These are phyloP conservation scores for Protosalanx chinensis DNA, from an alignment of 2,797 vertebrate genomes.

Conservation along the genomic window DNA sequence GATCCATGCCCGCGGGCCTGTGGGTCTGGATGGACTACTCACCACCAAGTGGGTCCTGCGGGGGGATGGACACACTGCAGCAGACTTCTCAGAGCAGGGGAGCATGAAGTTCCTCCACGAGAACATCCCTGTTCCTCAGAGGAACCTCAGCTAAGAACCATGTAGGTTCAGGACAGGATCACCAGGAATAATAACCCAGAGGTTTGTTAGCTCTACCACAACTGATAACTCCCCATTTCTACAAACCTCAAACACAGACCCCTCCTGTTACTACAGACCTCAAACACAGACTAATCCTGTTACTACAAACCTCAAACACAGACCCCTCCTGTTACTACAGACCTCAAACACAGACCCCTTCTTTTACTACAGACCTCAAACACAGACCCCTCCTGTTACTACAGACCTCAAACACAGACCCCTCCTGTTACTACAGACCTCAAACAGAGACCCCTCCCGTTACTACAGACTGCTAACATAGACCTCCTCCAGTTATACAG, in stretches of 20 bases:
- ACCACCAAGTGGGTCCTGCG: conserved; percentile 95
- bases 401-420: neutral
- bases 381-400: neutral
- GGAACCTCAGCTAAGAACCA: conserved; percentile 52
- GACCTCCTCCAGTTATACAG: neutral
- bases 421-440: neutral
- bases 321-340: neutral
- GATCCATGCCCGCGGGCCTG: conserved; percentile 93
- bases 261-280: too few relatives aligned
- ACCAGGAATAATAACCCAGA: conserved; percentile 20
- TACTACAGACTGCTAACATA: neutral
- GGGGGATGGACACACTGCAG: conserved; percentile 86
- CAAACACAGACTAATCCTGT: too few relatives aligned
- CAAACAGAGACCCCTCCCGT: neutral
- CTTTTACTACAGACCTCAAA: neutral
- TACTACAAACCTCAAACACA: neutral
- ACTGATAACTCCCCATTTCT: neutral
- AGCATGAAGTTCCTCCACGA: conserved; percentile 90
- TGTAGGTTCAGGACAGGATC: conserved; percentile 10
- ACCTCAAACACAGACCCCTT: neutral
- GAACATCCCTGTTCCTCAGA: conserved; percentile 79
- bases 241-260: too few relatives aligned
- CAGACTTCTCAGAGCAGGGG: conserved; percentile 92
- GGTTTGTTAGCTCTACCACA: conserved; percentile 14
- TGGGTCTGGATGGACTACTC: conserved; percentile 92